These are phyloP conservation scores for Catocala fraxini DNA, from an alignment of 2,888 invertebrate genomes.

Conservation along the genomic window DNA sequence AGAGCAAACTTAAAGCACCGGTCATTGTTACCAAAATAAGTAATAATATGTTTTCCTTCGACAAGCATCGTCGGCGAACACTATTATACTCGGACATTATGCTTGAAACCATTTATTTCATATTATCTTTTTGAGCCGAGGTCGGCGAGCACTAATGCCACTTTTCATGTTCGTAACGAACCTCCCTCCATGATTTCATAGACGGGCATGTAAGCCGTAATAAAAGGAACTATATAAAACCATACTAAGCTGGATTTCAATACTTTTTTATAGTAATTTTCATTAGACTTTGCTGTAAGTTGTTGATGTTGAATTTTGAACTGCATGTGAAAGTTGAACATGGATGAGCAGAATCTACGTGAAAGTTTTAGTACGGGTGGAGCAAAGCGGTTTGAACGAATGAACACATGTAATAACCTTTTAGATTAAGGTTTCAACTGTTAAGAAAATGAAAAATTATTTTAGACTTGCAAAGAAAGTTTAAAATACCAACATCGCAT, in stretches of 20 bases:
- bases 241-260: slow-evolving; percentile 32
- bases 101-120: too few species aligned
- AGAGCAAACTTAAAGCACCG: too few species aligned
- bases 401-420: slow-evolving; percentile 20
- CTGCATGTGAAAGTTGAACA: slow-evolving; percentile 19
- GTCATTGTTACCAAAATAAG: too few species aligned
- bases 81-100: too few species aligned
- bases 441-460: slow-evolving; percentile 2
- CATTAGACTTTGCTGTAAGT: slow-evolving; percentile 43
- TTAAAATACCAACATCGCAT: slow-evolving; percentile 35
- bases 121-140: too few species aligned
- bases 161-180: too few species aligned
- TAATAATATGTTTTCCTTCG: too few species aligned
- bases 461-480: slow-evolving; percentile 14
- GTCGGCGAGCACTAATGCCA: too few species aligned
- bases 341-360: background rate
- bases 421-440: background rate
- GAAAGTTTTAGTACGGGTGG: background rate
- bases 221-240: too few species aligned
- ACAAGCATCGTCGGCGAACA: too few species aligned
- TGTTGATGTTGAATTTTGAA: slow-evolving; percentile 42
- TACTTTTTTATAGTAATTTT: slow-evolving; percentile 48
- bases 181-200: too few species aligned
- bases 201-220: too few species aligned
- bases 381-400: slow-evolving; percentile 4